Conservation (phyloP, 2,113 vertebrate species). For the Calyptomena viridis region DNA sequence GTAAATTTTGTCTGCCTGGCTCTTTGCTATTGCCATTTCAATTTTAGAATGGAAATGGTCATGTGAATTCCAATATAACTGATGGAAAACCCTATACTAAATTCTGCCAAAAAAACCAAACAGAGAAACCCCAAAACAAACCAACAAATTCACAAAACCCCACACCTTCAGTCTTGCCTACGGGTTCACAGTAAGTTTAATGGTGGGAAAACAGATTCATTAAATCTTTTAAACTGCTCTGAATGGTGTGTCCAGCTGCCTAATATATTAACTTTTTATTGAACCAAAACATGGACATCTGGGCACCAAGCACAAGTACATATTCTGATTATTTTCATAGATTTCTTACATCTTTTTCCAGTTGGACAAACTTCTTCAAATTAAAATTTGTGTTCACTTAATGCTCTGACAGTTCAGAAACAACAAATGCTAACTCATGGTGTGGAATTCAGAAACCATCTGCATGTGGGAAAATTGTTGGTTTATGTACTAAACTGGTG, state of each 20-base stretch:
- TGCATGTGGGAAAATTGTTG: not conserved
- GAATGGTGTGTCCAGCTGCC: not conserved
- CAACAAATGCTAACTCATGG: not conserved
- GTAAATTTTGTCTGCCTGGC: not conserved
- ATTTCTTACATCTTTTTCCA: not conserved
- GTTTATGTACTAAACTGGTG: not conserved
- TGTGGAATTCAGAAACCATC: not conserved
- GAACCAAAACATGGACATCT: not conserved
- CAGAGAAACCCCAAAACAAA: not conserved
- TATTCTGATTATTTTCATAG: not conserved
- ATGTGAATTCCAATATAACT: not conserved
- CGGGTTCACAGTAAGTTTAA: not conserved
- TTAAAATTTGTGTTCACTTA: not conserved
- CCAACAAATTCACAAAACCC: not conserved
- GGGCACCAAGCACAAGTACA: not conserved
- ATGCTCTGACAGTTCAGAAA: not conserved
- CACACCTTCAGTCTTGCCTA: not conserved
- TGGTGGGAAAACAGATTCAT: not conserved
- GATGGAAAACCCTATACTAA: not conserved
- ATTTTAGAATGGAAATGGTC: not conserved
- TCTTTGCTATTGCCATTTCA: not conserved
- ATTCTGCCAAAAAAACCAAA: not conserved
- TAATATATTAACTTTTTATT: not conserved
- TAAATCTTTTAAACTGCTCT: not conserved
- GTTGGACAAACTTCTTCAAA: not conserved